Percentiles rank a stretch among this genome's conserved stretches.
These are phyloP conservation scores for Gracilinanus agilis DNA, from an alignment of 2,113 vertebrate species.

Conservation along the genomic window DNA sequence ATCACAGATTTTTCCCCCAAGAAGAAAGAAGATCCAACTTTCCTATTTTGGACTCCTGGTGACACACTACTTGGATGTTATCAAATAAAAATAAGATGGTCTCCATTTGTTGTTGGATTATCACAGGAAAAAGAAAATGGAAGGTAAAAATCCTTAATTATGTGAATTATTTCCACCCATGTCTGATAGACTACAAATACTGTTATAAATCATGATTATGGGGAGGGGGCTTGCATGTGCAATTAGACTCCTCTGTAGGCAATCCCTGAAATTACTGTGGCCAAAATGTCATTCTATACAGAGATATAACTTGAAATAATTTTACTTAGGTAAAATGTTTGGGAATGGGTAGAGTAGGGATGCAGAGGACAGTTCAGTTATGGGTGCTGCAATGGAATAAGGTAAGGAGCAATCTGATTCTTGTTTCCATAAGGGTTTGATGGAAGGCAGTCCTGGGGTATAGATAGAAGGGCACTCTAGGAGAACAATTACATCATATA, in stretches of 20 bases:
- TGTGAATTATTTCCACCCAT: background rate
- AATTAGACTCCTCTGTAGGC: background rate
- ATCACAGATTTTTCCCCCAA: background rate
- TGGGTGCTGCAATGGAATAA: background rate
- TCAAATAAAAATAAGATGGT: background rate
- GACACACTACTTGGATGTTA: background rate
- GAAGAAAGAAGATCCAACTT: background rate
- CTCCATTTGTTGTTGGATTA: background rate
- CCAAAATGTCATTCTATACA: background rate
- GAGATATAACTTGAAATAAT: background rate
- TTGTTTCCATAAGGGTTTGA: background rate
- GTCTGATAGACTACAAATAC: background rate
- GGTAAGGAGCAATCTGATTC: background rate
- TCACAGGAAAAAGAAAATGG: background rate
- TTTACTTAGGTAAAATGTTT: background rate
- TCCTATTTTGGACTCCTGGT: fast-evolving
- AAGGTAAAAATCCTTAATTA: background rate
- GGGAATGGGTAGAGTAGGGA: background rate
- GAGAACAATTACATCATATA: background rate
- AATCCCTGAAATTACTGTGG: background rate
- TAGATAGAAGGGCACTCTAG: background rate
- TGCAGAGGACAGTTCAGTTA: background rate
- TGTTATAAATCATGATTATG: background rate
- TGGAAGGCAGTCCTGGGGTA: background rate
- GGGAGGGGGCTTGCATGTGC: background rate